These are phyloP conservation scores for Epizoanthus illoricatus DNA, from an alignment of 92 coral and sea anemone genomes.

Conservation along the genomic window DNA sequence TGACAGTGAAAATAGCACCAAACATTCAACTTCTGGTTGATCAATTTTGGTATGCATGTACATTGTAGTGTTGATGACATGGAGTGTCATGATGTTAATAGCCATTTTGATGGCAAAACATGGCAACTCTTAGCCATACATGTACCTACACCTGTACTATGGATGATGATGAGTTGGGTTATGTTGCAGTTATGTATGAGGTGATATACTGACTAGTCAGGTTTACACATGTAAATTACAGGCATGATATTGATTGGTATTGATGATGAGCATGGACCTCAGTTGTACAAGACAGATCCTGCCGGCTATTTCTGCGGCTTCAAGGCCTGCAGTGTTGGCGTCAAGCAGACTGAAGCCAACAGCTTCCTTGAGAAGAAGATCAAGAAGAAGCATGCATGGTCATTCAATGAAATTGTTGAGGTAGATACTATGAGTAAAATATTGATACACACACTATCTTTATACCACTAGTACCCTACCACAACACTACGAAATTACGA, in stretches of 20 bases:
- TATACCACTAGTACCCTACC: no score
- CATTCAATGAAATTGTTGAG: slow-evolving; percentile 92
- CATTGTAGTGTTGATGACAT: no score
- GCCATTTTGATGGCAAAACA: neutral
- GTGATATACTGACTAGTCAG: neutral
- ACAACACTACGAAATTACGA: no score
- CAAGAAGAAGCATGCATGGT: slow-evolving; percentile 97
- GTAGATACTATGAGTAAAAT: slow-evolving; percentile 31
- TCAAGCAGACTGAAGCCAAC: slow-evolving; percentile 98
- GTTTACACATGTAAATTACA: slow-evolving; percentile 1
- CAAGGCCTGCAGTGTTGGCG: slow-evolving; percentile 94
- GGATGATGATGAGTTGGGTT: no score
- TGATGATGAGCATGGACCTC: slow-evolving; percentile 96
- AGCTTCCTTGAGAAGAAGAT: slow-evolving; percentile 98
- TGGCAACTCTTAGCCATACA: no score
- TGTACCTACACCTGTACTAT: no score
- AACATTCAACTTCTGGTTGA: no score
- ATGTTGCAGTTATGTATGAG: no score
- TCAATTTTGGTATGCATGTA: no score
- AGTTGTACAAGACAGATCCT: slow-evolving; percentile 96
- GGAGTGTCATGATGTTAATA: neutral
- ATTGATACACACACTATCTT: no score
- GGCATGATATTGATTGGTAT: slow-evolving; percentile 96
- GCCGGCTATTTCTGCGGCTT: slow-evolving; percentile 99
- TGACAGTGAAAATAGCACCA: neutral